Evolutionary conservation across 2,797 vertebrate genomes (phyloP).

Genomic region (Cyclura pinguis): DNA sequence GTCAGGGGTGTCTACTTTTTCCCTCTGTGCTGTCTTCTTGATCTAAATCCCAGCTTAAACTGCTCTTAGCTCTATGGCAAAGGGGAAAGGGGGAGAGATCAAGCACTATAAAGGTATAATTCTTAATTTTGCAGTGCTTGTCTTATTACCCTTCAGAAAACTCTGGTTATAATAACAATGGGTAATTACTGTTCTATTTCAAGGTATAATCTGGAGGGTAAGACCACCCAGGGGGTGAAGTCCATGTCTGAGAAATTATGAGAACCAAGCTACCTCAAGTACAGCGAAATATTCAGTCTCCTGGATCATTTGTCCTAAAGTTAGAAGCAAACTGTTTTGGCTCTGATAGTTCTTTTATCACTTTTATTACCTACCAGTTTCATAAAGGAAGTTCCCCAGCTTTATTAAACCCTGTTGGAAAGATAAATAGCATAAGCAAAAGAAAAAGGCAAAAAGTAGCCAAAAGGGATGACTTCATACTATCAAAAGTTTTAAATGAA

Average conservation of each 20-base stretch:
- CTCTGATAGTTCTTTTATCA: conserved; percentile 21
- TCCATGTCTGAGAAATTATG: background rate
- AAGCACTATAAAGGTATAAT: background rate
- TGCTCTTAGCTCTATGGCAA: background rate
- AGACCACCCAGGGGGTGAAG: conserved; percentile 1
- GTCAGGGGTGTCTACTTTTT: no score
- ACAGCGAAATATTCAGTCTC: background rate
- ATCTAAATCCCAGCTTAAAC: background rate
- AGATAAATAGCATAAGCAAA: background rate
- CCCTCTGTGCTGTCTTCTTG: no score
- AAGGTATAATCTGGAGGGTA: background rate
- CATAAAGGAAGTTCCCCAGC: conserved; percentile 1
- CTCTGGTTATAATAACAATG: background rate
- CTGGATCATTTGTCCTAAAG: background rate
- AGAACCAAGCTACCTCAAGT: background rate
- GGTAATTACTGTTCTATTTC: background rate
- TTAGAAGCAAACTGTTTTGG: conserved; percentile 17
- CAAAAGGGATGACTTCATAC: background rate
- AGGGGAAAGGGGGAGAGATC: background rate
- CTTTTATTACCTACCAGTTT: conserved; percentile 27
- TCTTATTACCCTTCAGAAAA: background rate
- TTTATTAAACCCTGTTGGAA: conserved; percentile 17
- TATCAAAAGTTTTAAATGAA: conserved; percentile 12
- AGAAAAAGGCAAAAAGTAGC: background rate
- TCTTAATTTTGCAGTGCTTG: background rate